These are phyloP conservation scores for Clytia hemisphaerica DNA, from an alignment of 30 jellyfish, hydroid and myxozoan genomes.

Conservation along the genomic window DNA sequence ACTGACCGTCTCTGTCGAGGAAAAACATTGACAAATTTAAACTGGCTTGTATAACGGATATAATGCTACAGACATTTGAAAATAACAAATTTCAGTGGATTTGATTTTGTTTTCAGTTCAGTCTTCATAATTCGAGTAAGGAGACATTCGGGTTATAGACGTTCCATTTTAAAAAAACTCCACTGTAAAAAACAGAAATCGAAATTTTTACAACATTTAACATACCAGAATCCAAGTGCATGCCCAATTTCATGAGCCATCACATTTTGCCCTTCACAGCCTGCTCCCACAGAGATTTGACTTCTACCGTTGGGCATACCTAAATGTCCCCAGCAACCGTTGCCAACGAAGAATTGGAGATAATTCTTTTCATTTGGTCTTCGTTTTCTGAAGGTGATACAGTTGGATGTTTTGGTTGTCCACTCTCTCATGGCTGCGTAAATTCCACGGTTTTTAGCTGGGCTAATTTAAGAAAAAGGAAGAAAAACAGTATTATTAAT, in stretches of 20 bases:
- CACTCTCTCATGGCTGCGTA: slow-evolving; percentile 53
- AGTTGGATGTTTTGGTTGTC: slow-evolving; percentile 41
- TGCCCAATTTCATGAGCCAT: slow-evolving; percentile 80
- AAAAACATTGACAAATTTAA: too few relatives aligned
- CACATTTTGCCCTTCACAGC: slow-evolving; percentile 67
- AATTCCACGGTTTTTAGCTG: slow-evolving; percentile 19
- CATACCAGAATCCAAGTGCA: slow-evolving; percentile 64
- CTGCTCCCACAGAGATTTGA: slow-evolving; percentile 67
- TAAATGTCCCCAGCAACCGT: slow-evolving; percentile 75
- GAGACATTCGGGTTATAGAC: too few relatives aligned
- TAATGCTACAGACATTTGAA: too few relatives aligned
- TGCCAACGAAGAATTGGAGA: slow-evolving; percentile 46
- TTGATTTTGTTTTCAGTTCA: too few relatives aligned
- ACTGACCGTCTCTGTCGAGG: too few relatives aligned
- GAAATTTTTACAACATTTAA: too few relatives aligned
- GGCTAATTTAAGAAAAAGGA: not conserved
- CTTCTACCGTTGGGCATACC: slow-evolving; percentile 58
- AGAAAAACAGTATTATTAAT: not conserved
- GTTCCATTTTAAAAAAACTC: too few relatives aligned
- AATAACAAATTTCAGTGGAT: too few relatives aligned
- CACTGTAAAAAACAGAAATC: too few relatives aligned
- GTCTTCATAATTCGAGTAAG: too few relatives aligned
- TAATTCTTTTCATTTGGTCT: slow-evolving; percentile 42
- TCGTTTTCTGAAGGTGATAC: slow-evolving; percentile 48
- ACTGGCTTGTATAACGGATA: too few relatives aligned